phyloP scores from a whole-genome alignment of 1,140 invertebrate genomes.

The Chionoecetes opilio region DNA sequence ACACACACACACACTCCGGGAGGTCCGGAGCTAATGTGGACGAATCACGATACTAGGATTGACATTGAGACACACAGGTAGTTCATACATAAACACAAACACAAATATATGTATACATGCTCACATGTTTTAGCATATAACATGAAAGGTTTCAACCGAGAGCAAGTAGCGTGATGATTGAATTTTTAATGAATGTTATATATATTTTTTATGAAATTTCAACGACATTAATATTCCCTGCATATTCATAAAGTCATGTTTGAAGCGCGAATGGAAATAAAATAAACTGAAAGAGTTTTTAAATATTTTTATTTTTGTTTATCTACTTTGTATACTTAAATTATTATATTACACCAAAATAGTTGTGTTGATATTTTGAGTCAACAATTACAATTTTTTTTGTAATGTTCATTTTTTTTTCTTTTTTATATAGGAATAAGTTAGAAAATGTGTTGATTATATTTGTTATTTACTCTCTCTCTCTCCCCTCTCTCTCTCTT shows the following conservation, averaged over 20 bases:
- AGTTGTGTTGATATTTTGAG: background rate
- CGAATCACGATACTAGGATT: too few relatives aligned
- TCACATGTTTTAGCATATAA: slow-evolving; percentile 14
- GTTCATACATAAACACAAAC: background rate
- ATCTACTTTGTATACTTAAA: too few relatives aligned
- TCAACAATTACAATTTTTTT: background rate
- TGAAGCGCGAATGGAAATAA: background rate
- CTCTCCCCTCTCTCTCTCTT: background rate
- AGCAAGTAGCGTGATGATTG: slow-evolving; percentile 16
- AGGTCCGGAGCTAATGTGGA: too few relatives aligned
- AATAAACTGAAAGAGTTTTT: background rate
- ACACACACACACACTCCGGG: background rate
- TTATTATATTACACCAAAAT: background rate
- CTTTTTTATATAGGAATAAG: background rate
- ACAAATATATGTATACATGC: background rate
- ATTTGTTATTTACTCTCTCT: slow-evolving; percentile 9
- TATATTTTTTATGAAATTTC: background rate
- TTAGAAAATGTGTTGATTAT: background rate
- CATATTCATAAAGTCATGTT: too few relatives aligned
- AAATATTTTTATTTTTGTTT: background rate
- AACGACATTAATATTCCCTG: background rate
- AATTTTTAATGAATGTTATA: background rate
- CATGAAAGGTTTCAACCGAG: background rate
- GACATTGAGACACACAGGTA: too few relatives aligned
- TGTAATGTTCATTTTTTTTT: background rate